Evolutionary conservation across 2,113 vertebrate species (phyloP), one percentile per base, ranked within the genome.

Genomic region (Carettochelys insculpta): DNA sequence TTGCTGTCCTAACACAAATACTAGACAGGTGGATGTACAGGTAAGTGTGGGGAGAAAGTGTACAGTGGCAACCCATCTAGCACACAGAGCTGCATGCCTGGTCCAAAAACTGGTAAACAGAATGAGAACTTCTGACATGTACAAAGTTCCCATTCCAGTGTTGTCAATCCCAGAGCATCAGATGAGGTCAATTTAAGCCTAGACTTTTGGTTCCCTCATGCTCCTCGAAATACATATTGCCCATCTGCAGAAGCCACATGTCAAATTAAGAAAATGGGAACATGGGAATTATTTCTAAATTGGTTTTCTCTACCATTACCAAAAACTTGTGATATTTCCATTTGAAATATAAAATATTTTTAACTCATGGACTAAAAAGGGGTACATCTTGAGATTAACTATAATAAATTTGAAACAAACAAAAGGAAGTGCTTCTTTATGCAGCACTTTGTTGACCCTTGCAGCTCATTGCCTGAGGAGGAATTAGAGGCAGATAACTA

Each of bases 301-400:
- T 31, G 50, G 43, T 93, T 92, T 48, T 41, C 41, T 77, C 83
- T 77, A 85, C 1, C 1, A 25, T 27, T 83, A 94, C 77, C 80
- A 88, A 93, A 41, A 89, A 12, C 25, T 83, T 86, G 54, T 82
- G 71, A 88, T 94, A 96, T 61, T 92, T 95, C 41, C 34, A 78
- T 92, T 77, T 94, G 82, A 85, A 92, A 93, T 92, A 92, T 81
- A 88, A 96, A 96, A n/a, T n/a, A 92, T 88, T 92, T 93, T 94
- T 94, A 95, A 93, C 56, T 73, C 77, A 6, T 75, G 71, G 19
- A 90, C 90, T 89, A 90, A 65, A 10, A 91, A 84, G 79, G 80
- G 91, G 80, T 75, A 24, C 83, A 68, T 87, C 89, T 91, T 79
- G 75, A 88, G 95, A 75, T 34, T 81, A 6, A 88, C 47, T 53